These are phyloP conservation scores for Anser cygnoides DNA, from an alignment of 2,113 vertebrate species.

Conservation along the genomic window DNA sequence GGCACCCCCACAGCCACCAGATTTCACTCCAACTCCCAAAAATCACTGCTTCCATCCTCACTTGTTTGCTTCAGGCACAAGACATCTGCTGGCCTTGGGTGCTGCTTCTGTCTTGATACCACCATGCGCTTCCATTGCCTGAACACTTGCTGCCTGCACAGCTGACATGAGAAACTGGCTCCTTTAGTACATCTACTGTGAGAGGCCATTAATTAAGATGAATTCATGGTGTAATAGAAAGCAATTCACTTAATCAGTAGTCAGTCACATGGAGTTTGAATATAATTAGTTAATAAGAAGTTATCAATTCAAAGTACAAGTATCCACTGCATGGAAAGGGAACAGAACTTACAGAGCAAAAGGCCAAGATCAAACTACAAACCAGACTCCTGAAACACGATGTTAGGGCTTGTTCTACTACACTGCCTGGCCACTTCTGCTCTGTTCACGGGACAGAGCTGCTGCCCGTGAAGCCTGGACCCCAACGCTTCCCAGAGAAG, in stretches of 20 bases:
- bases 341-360: neutral
- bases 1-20: neutral
- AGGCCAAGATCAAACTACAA: neutral
- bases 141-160: neutral
- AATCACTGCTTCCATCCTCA: neutral
- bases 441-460: neutral
- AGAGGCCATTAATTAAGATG: conserved; percentile 1
- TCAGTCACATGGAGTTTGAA: neutral
- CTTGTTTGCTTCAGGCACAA: neutral
- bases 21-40: neutral
- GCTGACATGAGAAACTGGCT: neutral
- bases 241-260: neutral
- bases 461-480: neutral
- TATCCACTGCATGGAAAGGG: neutral
- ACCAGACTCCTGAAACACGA: neutral
- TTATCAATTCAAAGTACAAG: neutral
- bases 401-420: neutral
- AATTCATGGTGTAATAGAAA: neutral
- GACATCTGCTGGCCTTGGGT: neutral
- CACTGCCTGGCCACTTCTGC: neutral
- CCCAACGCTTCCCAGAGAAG: neutral
- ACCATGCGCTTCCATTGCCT: neutral
- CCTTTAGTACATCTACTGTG: neutral
- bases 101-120: neutral
- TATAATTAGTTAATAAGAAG: neutral